Evolutionary conservation across 2,113 vertebrate genomes (phyloP), one percentile per base, ranked within the genome.

Genomic region (Laticauda colubrina): DNA sequence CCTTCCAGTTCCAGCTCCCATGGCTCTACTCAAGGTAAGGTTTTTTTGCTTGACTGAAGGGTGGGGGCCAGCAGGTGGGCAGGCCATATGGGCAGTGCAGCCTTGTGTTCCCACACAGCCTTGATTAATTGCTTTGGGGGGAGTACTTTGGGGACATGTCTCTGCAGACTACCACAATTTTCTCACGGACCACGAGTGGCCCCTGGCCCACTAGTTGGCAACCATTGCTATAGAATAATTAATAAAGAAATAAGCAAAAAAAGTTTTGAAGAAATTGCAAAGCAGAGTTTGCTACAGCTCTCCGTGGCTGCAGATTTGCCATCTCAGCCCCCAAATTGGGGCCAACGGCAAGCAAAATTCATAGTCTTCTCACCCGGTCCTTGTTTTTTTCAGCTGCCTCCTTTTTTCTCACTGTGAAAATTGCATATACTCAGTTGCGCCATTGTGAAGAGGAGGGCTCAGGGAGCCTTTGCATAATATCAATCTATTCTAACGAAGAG

Each of bases 401-500:
- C 94, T 90, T 10, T n/a, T 45, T 29, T 45, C 34, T 94, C 85
- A 69, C 85, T 53, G 86, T 90, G 93, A 94, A 24, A 61, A 55
- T 39, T 6, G 18, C 55, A 0, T 20, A 2, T 0, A 29, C 87
- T 56, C 4, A 9, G 3, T 81, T 2, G 0, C 55, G n/a, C 21
- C 92, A 61, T 92, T 53, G 88, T 26, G 23, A 93, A 23, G 34
- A 92, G 90, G 92, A 94, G 89, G 93, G 69, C 91, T 94, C 90
- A 88, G 87, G 87, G 92, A 94, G 55, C 14, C 90, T 0, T 21
- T 91, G 56, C 88, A n/a, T 57, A 89, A 91, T 93, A 93, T 87
- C 94, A 90, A 15, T 39, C 61, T 88, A 39, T 89, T 7, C 91
- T 95, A 89, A 93, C 93, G 85, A 89, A 93, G 93, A 94, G 92